Conservation (phyloP, 2,888 invertebrate genomes). For the Phalera bucephala region DNA sequence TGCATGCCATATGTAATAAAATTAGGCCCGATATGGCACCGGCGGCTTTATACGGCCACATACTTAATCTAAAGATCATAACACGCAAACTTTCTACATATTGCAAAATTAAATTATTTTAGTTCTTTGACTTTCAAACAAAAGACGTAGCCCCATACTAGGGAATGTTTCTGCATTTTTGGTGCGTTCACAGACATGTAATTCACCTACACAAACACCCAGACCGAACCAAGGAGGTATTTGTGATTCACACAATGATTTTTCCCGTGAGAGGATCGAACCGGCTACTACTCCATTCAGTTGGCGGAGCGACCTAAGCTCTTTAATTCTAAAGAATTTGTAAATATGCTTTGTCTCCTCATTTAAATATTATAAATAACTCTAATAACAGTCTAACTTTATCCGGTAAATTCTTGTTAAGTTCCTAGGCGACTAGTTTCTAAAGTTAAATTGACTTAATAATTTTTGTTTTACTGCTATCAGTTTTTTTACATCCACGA, state of each 20-base stretch:
- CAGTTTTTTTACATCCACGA: slow-evolving; percentile 40
- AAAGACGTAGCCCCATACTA: no score
- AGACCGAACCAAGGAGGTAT: no score
- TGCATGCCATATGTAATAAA: slow-evolving; percentile 49
- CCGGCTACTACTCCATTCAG: no score
- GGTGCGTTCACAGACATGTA: no score
- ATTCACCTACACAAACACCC: no score
- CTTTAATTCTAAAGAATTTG: no score
- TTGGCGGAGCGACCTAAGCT: no score
- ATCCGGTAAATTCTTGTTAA: slow-evolving; percentile 19
- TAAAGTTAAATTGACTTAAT: slow-evolving; percentile 27
- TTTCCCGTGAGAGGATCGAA: no score
- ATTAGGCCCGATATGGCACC: slow-evolving; percentile 27
- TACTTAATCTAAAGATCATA: not conserved
- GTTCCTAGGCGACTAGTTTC: slow-evolving; percentile 8
- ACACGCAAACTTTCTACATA: slow-evolving; percentile 1
- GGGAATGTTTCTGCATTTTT: no score
- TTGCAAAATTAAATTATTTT: not conserved
- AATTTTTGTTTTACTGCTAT: slow-evolving; percentile 41
- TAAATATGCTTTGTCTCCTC: not conserved
- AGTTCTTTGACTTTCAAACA: no score
- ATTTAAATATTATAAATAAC: not conserved
- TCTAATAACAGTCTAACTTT: slow-evolving; percentile 22
- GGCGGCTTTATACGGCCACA: not conserved
- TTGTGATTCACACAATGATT: no score